Percentiles rank a stretch among this genome's conserved stretches.
Evolutionary conservation across 2,113 vertebrate species (phyloP).

Genomic region (Cephalophus harveyi): DNA sequence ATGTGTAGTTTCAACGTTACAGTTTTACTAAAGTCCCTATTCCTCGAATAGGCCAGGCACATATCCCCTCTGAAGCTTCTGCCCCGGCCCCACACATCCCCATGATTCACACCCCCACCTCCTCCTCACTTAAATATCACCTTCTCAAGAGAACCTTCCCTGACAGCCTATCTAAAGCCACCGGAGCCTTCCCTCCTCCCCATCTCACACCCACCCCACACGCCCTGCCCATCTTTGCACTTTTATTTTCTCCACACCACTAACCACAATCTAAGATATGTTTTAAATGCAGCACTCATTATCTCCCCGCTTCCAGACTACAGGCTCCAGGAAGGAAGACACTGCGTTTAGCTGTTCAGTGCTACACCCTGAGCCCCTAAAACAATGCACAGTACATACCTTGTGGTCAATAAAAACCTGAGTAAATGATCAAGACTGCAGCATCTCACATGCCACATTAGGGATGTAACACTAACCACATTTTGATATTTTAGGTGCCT

Average conservation of each 20-base stretch:
- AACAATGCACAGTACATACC: rapidly evolving
- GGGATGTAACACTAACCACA: not conserved
- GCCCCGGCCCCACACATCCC: not conserved
- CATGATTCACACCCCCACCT: not conserved
- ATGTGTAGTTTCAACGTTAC: not conserved
- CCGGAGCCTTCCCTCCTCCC: not conserved
- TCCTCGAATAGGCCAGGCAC: not conserved
- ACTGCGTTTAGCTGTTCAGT: not conserved
- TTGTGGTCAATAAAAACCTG: not conserved
- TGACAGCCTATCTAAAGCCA: not conserved
- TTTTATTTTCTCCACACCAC: not conserved
- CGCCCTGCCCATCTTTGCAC: not conserved
- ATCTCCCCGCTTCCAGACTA: not conserved
- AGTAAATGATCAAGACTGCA: not conserved
- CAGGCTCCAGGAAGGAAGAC: not conserved
- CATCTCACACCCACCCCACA: not conserved
- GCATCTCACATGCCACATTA: not conserved
- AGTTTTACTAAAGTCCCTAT: not conserved
- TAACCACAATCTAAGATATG: not conserved
- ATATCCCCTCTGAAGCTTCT: not conserved
- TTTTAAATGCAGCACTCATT: not conserved
- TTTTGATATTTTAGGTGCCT: not conserved
- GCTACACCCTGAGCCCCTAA: too few species aligned
- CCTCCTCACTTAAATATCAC: not conserved
- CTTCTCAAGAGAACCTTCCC: not conserved